Evolutionary conservation across 2,113 vertebrate species (phyloP), one percentile per base, ranked within the genome.

Genomic region (Martes martes): DNA sequence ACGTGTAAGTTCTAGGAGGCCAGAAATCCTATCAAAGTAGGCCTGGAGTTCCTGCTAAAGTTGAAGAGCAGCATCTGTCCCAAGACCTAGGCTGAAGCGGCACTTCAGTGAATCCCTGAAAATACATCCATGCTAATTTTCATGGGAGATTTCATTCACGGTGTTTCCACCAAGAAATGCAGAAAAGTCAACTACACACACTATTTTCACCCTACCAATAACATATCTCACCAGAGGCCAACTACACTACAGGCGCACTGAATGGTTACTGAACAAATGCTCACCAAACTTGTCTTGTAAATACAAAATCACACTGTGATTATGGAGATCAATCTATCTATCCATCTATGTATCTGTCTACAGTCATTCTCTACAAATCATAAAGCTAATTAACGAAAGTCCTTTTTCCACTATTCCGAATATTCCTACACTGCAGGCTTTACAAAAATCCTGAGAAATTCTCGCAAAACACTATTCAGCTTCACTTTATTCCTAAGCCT

Each of bases 201-300:
- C 33, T 4, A 36, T 52, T 76, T 55, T 42, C 36, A 21, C 33
- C 3, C 23, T 36, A 6, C 18, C 39, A 26, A 24, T 52, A 76
- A 91, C 89, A 31, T 10, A 55, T 15, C 42, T 69, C 18, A 47
- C 15, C 9, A 33, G 26, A 84, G 21, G 73, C n/a, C 15, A 47
- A 33, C n/a, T 10, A 18, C 4, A 36, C 52, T 6, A 7, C 26
- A 45, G 21, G 52, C 1, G 19, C 15, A 36, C 33, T n/a, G 36
- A 61, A 6, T 4, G 15, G 55, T 13, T 73, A 36, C 11, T 23
- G 11, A 47, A 36, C 63, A 74, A 69, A 78, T 0, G 5, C 6
- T 16, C 13, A 31, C 11, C 7, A 2, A 31, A 13, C 5, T 11
- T 4, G 14, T 31, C 2, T n/a, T 18, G 2, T 15, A 42, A 36